Base-by-base conservation (phyloP, 2,113 vertebrate species). In the Ploceus nigricollis region DNA sequence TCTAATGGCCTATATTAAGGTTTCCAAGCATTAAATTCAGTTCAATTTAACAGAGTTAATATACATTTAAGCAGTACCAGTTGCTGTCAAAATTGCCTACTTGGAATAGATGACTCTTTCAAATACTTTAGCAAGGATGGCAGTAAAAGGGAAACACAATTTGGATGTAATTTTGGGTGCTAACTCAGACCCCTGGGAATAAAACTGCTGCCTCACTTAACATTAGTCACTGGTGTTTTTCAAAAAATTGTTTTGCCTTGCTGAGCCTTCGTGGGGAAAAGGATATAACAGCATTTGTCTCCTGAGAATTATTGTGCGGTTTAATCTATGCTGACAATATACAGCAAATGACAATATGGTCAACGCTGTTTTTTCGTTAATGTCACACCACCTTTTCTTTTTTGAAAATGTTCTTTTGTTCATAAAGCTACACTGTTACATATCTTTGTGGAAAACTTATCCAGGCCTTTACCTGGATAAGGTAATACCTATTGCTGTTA, bases 1-100 rank as follows among this genome's bases (percentile, higher is more conserved):
- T 84, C 79, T 94, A 95, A 95, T 83, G 54, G 39, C 70, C 83
- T 94, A 82, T 81, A 96, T 94, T 94, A 93, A 91, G 75, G 68
- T n/a, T 96, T 95, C 40, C 30, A 72, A 73, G 76, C 61, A 71
- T 78, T 87, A 84, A 23, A 93, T 48, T 90, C 81, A 87, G 54
- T 87, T 90, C 78, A 82, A 64, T 94, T 94, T 87, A 85, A 87
- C 76, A 75, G 8, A 94, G 79, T 23, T 92, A 94, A 94, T 93
- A 54, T 40, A 63, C 25, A 9, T 91, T 91, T 87, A 93, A 90
- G 50, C 75, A 65, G 35, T 61, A 85, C 3, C 51, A 79, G 76
- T 83, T 84, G 30, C 51, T 89, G 79, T 86, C 56, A 95, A 84
- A 95, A 87, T 61, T 92, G 39, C 42, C 78, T 82, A 6, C 53